Evolutionary conservation across 1,140 invertebrate genomes (phyloP).

Genomic region (Samia ricini): DNA sequence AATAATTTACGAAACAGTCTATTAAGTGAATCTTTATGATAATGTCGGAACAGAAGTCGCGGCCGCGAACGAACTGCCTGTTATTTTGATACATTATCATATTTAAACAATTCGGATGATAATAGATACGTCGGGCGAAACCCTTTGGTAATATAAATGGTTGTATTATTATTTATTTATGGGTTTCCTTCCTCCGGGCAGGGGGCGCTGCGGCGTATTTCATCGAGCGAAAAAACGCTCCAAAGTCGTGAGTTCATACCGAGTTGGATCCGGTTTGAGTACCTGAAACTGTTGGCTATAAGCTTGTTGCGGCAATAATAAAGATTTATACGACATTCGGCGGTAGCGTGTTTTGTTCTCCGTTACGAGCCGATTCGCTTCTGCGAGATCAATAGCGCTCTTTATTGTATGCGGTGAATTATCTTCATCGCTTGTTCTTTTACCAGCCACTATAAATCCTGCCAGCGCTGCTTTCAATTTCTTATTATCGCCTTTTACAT

Average conservation of each 20-base stretch:
- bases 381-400: conserved; percentile 71
- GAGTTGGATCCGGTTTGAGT: conserved; percentile 62
- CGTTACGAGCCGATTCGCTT: conserved; percentile 71
- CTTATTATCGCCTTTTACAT: conserved; percentile 57
- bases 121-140: conserved; percentile 75
- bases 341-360: conserved; percentile 74
- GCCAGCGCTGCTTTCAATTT: conserved; percentile 35
- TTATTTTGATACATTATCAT: conserved; percentile 77
- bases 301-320: conserved; percentile 76
- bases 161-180: conserved; percentile 78
- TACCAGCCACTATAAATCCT: conserved; percentile 47
- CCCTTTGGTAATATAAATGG: conserved; percentile 77
- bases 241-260: conserved; percentile 70
- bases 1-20: conserved; percentile 73
- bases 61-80: conserved; percentile 61
- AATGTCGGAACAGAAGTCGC: conserved; percentile 73
- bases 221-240: conserved; percentile 74
- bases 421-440: conserved; percentile 59
- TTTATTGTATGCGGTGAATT: conserved; percentile 67
- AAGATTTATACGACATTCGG: conserved; percentile 76
- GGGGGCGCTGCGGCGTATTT: conserved; percentile 70
- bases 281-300: conserved; percentile 67
- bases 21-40: conserved; percentile 76
- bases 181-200: conserved; percentile 66
- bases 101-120: conserved; percentile 77